These are phyloP conservation scores for Capromys pilorides DNA, from an alignment of 2,797 vertebrate species.

Conservation along the genomic window DNA sequence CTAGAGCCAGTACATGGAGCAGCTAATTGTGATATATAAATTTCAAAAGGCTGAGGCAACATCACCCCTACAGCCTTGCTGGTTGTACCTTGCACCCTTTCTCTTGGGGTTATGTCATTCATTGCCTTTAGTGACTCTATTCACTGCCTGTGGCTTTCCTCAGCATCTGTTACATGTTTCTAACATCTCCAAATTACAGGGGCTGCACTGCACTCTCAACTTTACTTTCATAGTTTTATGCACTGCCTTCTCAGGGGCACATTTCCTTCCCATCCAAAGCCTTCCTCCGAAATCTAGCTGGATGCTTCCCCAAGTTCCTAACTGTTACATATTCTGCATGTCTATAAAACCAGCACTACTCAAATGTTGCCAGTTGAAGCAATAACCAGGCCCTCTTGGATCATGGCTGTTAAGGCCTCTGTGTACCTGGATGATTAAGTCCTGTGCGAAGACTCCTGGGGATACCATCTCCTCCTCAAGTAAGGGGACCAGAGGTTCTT, in stretches of 20 bases:
- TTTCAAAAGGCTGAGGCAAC: not conserved
- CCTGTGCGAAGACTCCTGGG: not conserved
- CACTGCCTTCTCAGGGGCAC: not conserved
- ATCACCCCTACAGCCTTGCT: not conserved
- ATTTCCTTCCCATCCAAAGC: not conserved
- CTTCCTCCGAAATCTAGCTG: not conserved
- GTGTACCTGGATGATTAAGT: not conserved
- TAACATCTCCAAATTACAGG: not conserved
- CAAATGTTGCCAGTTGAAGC: not conserved
- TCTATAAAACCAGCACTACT: not conserved
- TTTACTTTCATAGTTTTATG: not conserved
- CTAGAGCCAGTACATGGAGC: not conserved
- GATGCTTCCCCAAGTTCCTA: not conserved
- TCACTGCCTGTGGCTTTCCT: not conserved
- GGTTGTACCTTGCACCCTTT: not conserved
- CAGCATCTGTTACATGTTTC: not conserved
- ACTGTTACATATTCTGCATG: not conserved
- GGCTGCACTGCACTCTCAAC: not conserved
- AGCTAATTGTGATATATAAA: not conserved
- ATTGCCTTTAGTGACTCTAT: not conserved
- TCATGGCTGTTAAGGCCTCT: not conserved
- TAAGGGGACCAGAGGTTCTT: not conserved
- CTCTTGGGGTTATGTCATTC: not conserved
- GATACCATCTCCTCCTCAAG: not conserved
- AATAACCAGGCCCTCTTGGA: not conserved